phyloP scores from a whole-genome alignment of 2,888 invertebrate genomes.

The Cheilosia urbana region DNA sequence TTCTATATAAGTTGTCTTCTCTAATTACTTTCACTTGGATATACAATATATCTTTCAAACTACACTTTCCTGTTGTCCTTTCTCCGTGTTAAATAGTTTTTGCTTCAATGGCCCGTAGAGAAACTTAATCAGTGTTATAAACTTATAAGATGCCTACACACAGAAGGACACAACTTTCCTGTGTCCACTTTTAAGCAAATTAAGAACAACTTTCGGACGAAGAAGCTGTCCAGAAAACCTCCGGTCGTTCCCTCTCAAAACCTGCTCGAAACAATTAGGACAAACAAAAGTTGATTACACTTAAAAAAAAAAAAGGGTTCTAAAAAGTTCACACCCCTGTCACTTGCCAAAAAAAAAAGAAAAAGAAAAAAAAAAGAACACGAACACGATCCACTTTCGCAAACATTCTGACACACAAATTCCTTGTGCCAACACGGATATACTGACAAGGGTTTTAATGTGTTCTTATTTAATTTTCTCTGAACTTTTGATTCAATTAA shows the following conservation, averaged over 20 bases:
- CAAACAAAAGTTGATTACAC: conserved; percentile 25
- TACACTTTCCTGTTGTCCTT: not conserved
- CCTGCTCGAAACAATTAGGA: not conserved
- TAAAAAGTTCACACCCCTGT: not conserved
- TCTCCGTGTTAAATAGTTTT: conserved; percentile 18
- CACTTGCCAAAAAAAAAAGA: conserved; percentile 3
- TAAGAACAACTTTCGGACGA: conserved; percentile 15
- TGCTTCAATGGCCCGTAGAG: not conserved
- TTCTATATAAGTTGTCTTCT: not conserved
- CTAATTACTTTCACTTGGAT: not conserved
- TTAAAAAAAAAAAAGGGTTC: conserved; percentile 23
- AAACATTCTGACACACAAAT: conserved; percentile 26
- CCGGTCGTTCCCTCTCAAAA: conserved; percentile 8
- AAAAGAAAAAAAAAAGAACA: conserved; percentile 1
- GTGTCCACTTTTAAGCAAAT: conserved; percentile 50
- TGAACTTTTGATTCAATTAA: conserved; percentile 60
- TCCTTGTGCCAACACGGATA: conserved; percentile 23
- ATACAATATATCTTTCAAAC: not conserved
- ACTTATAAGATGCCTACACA: conserved; percentile 7
- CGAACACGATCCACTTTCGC: conserved; percentile 22
- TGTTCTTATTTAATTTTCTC: conserved; percentile 43
- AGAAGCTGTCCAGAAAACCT: not conserved
- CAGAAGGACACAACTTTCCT: conserved; percentile 26
- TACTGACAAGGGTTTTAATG: conserved; percentile 35
- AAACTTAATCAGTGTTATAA: conserved; percentile 38